A percentile compares a stretch with the other conserved stretches of the same genome.
These are phyloP conservation scores for Ceratina japonica DNA, from an alignment of 1,140 invertebrate species.

Conservation along the genomic window DNA sequence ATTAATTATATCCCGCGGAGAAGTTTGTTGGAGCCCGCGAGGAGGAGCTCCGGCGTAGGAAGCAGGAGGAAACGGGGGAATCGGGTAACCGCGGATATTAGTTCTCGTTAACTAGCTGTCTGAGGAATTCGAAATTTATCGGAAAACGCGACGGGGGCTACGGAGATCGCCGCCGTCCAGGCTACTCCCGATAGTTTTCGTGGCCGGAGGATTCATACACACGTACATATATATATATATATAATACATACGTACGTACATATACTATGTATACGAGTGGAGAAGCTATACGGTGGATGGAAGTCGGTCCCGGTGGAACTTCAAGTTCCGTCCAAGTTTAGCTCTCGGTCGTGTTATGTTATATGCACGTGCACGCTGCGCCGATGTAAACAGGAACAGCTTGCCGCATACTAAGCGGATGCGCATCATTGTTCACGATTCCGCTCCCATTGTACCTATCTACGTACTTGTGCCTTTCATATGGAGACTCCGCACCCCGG, in stretches of 20 bases:
- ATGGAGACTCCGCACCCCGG: no score
- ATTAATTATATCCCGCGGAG: not conserved
- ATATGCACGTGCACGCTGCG: constrained; percentile 22
- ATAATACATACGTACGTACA: not conserved
- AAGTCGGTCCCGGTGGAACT: constrained; percentile 47
- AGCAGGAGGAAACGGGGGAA: not conserved
- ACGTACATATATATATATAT: not conserved
- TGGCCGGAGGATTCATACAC: constrained; percentile 12
- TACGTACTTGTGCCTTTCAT: not conserved
- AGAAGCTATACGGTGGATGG: constrained; percentile 10
- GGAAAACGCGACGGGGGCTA: not conserved
- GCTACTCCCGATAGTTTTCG: constrained; percentile 39
- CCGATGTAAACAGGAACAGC: constrained; percentile 31
- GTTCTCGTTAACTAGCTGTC: constrained; percentile 25
- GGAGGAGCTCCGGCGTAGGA: not conserved
- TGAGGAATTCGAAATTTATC: constrained; percentile 4
- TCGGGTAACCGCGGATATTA: constrained; percentile 20
- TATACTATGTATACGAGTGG: constrained; percentile 29
- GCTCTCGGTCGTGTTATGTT: constrained; percentile 29
- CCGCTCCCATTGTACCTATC: not conserved
- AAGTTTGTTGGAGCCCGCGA: not conserved
- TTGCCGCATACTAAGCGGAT: constrained; percentile 20
- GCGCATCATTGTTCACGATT: constrained; percentile 3
- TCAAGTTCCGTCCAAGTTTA: constrained; percentile 53
- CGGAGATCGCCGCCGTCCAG: not conserved